phyloP scores from a whole-genome alignment of 2,888 invertebrate species.

The Acanthosepion pharaonis region DNA sequence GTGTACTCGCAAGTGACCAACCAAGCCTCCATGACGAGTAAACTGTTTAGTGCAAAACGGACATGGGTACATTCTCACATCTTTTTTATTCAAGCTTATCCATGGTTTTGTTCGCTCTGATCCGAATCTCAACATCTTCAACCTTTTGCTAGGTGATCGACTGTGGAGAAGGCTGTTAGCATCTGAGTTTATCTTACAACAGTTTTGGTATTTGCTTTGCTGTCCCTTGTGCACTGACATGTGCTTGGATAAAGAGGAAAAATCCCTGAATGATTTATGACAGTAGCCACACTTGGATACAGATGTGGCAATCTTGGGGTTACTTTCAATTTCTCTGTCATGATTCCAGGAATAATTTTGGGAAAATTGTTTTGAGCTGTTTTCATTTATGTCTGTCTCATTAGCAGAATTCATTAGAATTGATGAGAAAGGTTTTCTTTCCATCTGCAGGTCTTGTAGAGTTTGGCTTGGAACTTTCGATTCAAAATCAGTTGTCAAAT shows the following conservation, averaged over 20 bases:
- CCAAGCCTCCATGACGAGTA: slow-evolving; percentile 33
- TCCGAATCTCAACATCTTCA: neutral
- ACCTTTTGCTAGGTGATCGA: neutral
- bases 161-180: neutral
- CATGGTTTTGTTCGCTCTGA: neutral
- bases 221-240: neutral
- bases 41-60: neutral
- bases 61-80: neutral
- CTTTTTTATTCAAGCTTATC: neutral
- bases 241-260: neutral
- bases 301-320: neutral
- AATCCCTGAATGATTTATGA: neutral
- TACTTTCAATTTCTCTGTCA: neutral
- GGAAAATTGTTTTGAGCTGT: neutral
- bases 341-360: slow-evolving; percentile 1
- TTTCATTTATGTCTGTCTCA: neutral
- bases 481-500: neutral
- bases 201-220: neutral
- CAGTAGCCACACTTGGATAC: neutral
- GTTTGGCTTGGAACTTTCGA: neutral
- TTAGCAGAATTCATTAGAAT: neutral
- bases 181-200: neutral
- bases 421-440: neutral
- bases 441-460: neutral
- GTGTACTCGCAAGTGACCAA: neutral